Evolutionary conservation across 2,113 vertebrate species (phyloP), one percentile per base, ranked within the genome.

Genomic region (Uria aalge): DNA sequence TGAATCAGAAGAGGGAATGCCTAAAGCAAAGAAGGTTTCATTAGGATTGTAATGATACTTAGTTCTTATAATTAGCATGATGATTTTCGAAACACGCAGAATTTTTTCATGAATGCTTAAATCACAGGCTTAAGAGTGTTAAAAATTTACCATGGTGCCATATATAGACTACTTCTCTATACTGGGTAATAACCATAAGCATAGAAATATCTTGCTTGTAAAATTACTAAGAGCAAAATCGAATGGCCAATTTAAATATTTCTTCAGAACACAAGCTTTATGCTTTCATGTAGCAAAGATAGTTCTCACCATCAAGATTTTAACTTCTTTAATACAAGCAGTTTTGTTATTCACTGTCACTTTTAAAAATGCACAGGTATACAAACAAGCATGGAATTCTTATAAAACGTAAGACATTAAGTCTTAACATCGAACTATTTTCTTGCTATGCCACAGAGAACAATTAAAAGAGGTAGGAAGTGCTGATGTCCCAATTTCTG

Each of bases 1-100:
- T 93, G 99, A 99, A 97, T 99, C 99, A 90, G 99, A 96, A 94
- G 99, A 99, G 78, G 99, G 99, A 96, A 99, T 99, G 69, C 99
- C 99, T 99, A 96, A 94, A 96, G 98, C 82, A 93, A 63, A 96
- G 41, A 77, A 88, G 78, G 83, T 76, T 96, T 75, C 72, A 91
- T 92, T 87, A 88, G 72, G 38, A 94, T 47, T n/a, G 91, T 26
- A 93, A 94, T 3, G 6, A 97, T 67, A 78, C 2, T 11, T 60
- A 85, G 64, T 17, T 75, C 68, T 60, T 91, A 41, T 32, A 90
- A 85, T 93, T 82, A 91, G 77, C 57, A 76, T 38, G 52, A 74
- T 82, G 57, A 57, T 50, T 69, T 92, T 81, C 82, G 45, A 85
- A 93, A 82, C 66, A 92, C n/a, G 66, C 66, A 85, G 48, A 79